A percentile compares a stretch with the other conserved stretches of the same genome.
Conservation (phyloP, 1,140 invertebrate genomes). For the Mercenaria mercenaria region DNA sequence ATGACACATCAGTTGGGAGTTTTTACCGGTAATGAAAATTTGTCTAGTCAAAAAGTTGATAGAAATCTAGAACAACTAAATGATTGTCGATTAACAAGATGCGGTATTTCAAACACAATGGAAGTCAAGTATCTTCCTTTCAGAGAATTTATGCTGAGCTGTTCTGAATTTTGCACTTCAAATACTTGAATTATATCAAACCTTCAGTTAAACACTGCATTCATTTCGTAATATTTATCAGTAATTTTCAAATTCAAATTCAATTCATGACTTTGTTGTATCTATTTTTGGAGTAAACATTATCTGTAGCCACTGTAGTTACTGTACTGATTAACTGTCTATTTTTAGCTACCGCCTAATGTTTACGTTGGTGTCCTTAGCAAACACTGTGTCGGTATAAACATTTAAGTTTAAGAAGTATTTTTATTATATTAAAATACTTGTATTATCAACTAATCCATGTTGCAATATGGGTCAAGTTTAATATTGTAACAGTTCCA, state of each 20-base stretch:
- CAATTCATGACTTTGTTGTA: neutral
- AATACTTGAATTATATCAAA: neutral
- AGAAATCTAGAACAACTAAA: too few species aligned
- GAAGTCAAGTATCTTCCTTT: too few species aligned
- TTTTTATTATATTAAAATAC: neutral
- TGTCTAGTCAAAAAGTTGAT: too few species aligned
- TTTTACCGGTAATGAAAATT: too few species aligned
- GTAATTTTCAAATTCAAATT: too few species aligned
- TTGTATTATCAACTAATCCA: too few species aligned
- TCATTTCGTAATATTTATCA: too few species aligned
- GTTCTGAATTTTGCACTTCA: neutral
- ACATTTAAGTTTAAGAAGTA: neutral
- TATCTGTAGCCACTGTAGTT: constrained; percentile 20
- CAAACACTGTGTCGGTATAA: constrained; percentile 8
- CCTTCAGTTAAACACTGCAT: too few species aligned
- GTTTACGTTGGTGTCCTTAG: constrained; percentile 47
- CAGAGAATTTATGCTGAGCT: neutral
- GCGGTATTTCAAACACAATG: too few species aligned
- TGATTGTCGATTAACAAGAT: too few species aligned
- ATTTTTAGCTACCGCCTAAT: constrained; percentile 38
- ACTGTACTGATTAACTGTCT: neutral
- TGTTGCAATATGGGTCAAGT: neutral
- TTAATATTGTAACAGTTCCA: neutral
- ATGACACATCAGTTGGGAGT: too few species aligned
- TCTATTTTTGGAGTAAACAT: neutral